Base-by-base conservation (phyloP, 2,113 vertebrate genomes). In the Parus major region DNA sequence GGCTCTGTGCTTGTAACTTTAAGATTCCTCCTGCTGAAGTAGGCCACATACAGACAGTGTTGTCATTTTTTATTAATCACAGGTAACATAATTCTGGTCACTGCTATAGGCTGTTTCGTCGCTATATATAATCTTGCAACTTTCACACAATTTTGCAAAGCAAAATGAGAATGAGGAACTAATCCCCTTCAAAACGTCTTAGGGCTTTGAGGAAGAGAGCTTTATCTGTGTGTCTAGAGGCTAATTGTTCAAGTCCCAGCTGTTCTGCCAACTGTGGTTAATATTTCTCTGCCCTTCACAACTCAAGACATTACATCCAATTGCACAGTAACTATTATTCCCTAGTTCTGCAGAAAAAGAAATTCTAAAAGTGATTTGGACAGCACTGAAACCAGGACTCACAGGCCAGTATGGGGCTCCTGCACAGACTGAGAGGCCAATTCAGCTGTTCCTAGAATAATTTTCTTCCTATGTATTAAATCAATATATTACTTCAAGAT, bases 241-340 rank as follows among this genome's bases (percentile, higher is more conserved):
- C 94, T 94, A 95, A 92, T 93, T 94, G 90, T 96, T 90, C 90
- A 97, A 95, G 88, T 96, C 94, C 76, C 94, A 96, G 92, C 94
- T 96, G 93, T 95, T 95, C 85, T 95, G 94, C 93, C 95, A 96
- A 94, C 93, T 96, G 88, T 95, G 88, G 80, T 96, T 97, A 96
- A 94, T 92, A 96, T 83, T 94, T 77, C 86, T 93, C 79, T 95
- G 92, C 79, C 88, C 82, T 96, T 96, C 93, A 88, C 79, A 93
- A 96, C 68, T 47, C 76, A 92, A 92, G 90, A 95, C 55, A 41
- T 71, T 92, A 55, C 50, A 86, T 88, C 46, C 28, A 78, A 52
- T 49, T 46, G 63, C 39, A 61, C 36, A 81, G 52, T 35, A 90
- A 64, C 69, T 65, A 64, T 87, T 95, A 92, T 89, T 95, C 15